Evolutionary conservation across 2,113 vertebrate genomes (phyloP).

Genomic region (Nibea albiflora): DNA sequence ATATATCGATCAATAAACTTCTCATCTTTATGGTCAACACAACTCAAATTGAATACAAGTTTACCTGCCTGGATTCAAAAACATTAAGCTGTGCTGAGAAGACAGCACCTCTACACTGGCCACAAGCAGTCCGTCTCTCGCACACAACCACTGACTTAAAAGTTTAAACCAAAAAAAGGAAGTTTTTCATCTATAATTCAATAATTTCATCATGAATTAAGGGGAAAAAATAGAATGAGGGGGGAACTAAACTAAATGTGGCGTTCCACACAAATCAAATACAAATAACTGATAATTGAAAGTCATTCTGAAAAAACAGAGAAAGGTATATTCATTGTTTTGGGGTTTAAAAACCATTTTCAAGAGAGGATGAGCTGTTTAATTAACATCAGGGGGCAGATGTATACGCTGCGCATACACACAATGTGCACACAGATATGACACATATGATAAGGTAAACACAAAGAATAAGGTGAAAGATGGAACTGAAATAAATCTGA

Average conservation of each 20-base stretch:
- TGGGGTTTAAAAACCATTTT: no score
- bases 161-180: no score
- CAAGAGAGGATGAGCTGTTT: no score
- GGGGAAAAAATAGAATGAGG: neutral
- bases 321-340: no score
- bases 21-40: constrained; percentile 31
- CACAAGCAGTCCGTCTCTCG: neutral
- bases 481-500: no score
- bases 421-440: no score
- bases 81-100: neutral
- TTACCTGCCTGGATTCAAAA: constrained; percentile 11
- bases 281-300: neutral
- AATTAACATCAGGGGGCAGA: no score
- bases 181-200: neutral
- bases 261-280: neutral
- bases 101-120: neutral
- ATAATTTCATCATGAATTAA: neutral
- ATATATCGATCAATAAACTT: constrained; percentile 29
- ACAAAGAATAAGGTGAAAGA: no score
- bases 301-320: no score
- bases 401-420: no score
- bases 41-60: neutral
- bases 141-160: neutral
- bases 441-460: no score
- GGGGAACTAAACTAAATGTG: no score